A percentile compares a stretch with the other conserved stretches of the same genome.
Evolutionary conservation across 2,888 invertebrate genomes (phyloP).

Genomic region (Lordiphosa fenestrarum): DNA sequence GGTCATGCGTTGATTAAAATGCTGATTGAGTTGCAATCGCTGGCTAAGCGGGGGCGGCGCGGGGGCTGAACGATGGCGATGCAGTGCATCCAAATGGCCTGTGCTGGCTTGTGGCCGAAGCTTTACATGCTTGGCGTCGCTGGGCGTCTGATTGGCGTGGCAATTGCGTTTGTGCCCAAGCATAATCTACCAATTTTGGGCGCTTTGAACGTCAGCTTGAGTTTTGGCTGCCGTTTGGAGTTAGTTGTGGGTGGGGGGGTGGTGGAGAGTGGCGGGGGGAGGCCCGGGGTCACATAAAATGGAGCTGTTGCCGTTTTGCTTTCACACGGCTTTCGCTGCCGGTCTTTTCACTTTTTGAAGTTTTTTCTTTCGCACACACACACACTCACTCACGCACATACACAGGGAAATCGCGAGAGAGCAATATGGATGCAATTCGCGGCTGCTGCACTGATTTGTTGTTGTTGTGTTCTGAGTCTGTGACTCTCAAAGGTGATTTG

Average conservation of each 20-base stretch:
- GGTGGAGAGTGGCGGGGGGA: neutral
- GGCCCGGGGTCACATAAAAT: constrained; percentile 8
- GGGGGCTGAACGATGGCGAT: constrained; percentile 20
- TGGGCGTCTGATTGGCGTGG: constrained; percentile 38
- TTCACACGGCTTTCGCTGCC: constrained; percentile 68
- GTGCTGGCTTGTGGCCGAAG: constrained; percentile 17
- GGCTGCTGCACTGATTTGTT: constrained; percentile 38
- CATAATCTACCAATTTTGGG: constrained; percentile 72
- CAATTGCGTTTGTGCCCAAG: constrained; percentile 65
- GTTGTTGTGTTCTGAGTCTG: neutral
- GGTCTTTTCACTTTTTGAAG: constrained; percentile 67
- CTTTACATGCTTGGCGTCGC: constrained; percentile 66
- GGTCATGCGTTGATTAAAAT: constrained; percentile 58
- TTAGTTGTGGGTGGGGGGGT: constrained; percentile 10
- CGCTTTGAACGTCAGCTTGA: constrained; percentile 51
- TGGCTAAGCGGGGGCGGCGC: constrained; percentile 19
- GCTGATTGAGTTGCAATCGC: constrained; percentile 56
- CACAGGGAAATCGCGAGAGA: constrained; percentile 46
- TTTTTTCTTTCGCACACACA: constrained; percentile 37
- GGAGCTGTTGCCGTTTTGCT: constrained; percentile 39
- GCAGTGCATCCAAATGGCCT: constrained; percentile 42
- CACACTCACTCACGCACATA: constrained; percentile 14
- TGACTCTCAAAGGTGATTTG: constrained; percentile 10
- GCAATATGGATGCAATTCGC: constrained; percentile 54
- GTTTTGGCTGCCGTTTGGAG: constrained; percentile 12